A percentile compares a stretch with the other conserved stretches of the same genome.
phyloP scores from a whole-genome alignment of 1,140 invertebrate genomes.

The Ceratina japonica region DNA sequence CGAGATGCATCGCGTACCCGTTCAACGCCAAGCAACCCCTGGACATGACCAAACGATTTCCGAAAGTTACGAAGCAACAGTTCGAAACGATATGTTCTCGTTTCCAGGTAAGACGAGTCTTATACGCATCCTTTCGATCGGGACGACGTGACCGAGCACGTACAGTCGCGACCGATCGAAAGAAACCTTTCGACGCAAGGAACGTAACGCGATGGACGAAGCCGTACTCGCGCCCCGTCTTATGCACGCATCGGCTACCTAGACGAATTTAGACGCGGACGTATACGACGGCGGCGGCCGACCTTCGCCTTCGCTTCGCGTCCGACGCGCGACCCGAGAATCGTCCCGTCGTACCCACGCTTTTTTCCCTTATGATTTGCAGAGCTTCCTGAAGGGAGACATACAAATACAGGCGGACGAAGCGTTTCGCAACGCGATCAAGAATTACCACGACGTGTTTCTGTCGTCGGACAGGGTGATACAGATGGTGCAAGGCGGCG shows the following conservation, averaged over 20 bases:
- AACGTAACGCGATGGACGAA: slow-evolving; percentile 57
- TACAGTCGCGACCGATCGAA: neutral
- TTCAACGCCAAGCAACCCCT: slow-evolving; percentile 99
- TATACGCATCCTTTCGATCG: neutral
- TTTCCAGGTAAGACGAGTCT: slow-evolving; percentile 87
- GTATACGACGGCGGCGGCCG: slow-evolving; percentile 11
- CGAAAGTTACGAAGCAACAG: slow-evolving; percentile 97
- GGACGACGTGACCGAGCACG: neutral
- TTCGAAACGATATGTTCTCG: slow-evolving; percentile 96
- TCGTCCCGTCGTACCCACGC: too few species aligned
- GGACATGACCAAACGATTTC: slow-evolving; percentile 95
- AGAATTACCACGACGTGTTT: slow-evolving; percentile 98
- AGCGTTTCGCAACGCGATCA: slow-evolving; percentile 99
- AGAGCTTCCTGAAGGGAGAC: slow-evolving; percentile 96
- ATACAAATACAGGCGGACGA: slow-evolving; percentile 99
- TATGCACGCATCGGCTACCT: slow-evolving; percentile 29
- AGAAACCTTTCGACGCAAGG: slow-evolving; percentile 59
- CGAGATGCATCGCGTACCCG: slow-evolving; percentile 98
- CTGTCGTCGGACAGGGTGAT: slow-evolving; percentile 96
- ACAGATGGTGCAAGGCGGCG: slow-evolving; percentile 97
- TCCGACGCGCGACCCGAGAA: neutral
- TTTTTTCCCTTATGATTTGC: slow-evolving; percentile 53
- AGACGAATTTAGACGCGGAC: slow-evolving; percentile 54
- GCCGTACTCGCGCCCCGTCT: slow-evolving; percentile 47
- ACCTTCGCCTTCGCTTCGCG: slow-evolving; percentile 57